These are phyloP conservation scores for Diglossa brunneiventris DNA, from an alignment of 2,113 vertebrate species.

Conservation along the genomic window DNA sequence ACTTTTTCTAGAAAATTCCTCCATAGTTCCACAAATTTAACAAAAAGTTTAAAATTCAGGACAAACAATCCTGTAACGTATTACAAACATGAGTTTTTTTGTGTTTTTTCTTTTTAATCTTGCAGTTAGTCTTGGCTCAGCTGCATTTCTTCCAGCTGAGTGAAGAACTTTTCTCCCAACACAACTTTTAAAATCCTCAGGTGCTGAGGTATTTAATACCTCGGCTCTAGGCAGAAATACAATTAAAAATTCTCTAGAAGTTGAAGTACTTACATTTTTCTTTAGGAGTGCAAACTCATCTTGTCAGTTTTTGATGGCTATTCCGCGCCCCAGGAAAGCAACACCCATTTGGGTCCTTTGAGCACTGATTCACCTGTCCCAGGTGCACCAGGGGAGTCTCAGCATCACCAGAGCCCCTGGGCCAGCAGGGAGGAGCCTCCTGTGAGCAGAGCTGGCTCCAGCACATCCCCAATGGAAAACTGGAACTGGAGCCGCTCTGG, in stretches of 20 bases:
- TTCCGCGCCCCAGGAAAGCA: not conserved
- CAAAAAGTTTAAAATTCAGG: slow-evolving; percentile 80
- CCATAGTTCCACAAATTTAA: slow-evolving; percentile 82
- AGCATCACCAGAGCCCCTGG: not conserved
- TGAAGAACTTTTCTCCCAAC: slow-evolving; percentile 56
- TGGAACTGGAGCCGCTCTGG: not conserved
- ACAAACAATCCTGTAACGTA: slow-evolving; percentile 75
- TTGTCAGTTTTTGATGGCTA: slow-evolving; percentile 43
- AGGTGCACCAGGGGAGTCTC: not conserved
- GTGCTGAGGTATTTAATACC: slow-evolving; percentile 76
- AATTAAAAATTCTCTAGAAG: slow-evolving; percentile 49
- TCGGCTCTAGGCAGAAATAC: slow-evolving; percentile 57
- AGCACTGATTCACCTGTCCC: not conserved
- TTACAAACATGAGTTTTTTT: slow-evolving; percentile 70
- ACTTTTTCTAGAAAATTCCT: slow-evolving; percentile 82
- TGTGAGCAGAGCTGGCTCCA: not conserved
- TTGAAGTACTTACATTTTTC: slow-evolving; percentile 59
- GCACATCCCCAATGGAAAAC: not conserved
- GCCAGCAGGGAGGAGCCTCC: not conserved
- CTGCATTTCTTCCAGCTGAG: slow-evolving; percentile 50
- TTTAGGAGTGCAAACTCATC: slow-evolving; percentile 65
- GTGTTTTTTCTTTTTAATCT: not conserved
- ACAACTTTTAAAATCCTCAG: slow-evolving; percentile 60
- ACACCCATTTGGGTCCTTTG: not conserved
- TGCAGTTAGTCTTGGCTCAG: slow-evolving; percentile 61